Base-by-base conservation (phyloP, 1,140 invertebrate species). In the Orchesella cincta region DNA sequence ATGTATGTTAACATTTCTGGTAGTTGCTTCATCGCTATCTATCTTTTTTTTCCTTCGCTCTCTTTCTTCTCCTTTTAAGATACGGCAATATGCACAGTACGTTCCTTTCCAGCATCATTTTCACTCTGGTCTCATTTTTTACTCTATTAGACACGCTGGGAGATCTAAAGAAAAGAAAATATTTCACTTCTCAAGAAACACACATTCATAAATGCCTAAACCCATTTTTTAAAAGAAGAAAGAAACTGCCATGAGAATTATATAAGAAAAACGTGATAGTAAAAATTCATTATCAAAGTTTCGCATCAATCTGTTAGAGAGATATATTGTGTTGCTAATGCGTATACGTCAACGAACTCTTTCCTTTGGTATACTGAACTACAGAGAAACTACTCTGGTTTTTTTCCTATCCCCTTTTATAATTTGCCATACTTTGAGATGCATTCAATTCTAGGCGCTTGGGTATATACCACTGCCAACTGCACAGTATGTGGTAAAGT, bases 271-370 rank as follows among this genome's bases (percentile, higher is more conserved):
- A 57, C 14, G 23, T 14, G 23, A 8, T 57, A n/a, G 52, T 26
- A 3, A 57, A 57, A 57, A 57, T 57, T 57, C 52, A 57, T 57
- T 57, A 57, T 57, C 14, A 14, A 57, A 57, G 52, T 57, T 57
- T 18, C 18, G 39, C 39, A 57, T 57, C 52, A 57, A 57, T 57
- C 52, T 57, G 52, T 46, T 46, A 8, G n/a, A n/a, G n/a, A n/a
- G n/a, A n/a, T n/a, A n/a, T n/a, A n/a, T n/a, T n/a, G n/a, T n/a
- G n/a, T n/a, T n/a, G n/a, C n/a, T n/a, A n/a, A n/a, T n/a, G n/a
- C n/a, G n/a, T n/a, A n/a, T n/a, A n/a, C n/a, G n/a, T n/a, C n/a
- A n/a, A n/a, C n/a, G n/a, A n/a, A n/a, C n/a, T n/a, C n/a, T n/a
- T n/a, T n/a, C n/a, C n/a, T n/a, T n/a, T n/a, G n/a, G n/a, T n/a